phyloP scores from a whole-genome alignment of 1,140 invertebrate genomes.

The Cydia strobilella region DNA sequence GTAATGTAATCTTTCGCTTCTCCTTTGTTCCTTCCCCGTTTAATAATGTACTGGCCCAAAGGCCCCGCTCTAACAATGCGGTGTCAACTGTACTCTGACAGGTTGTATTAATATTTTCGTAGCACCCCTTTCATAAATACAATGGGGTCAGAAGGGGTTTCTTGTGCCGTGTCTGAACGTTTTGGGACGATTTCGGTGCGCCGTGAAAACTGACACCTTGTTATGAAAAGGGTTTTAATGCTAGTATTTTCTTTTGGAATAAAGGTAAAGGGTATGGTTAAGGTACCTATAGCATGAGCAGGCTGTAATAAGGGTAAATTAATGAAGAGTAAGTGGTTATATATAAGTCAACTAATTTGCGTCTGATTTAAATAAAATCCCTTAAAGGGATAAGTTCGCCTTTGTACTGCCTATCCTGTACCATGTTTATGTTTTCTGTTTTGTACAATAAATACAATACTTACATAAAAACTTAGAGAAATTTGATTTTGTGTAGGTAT shows the following conservation, averaged over 20 bases:
- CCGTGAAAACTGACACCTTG: conserved; percentile 9
- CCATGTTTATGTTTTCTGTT: too few species aligned
- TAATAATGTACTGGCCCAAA: neutral
- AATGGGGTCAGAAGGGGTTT: neutral
- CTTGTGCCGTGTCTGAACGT: neutral
- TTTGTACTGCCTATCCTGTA: too few species aligned
- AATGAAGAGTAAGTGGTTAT: too few species aligned
- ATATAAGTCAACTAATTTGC: too few species aligned
- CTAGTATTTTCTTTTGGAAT: neutral
- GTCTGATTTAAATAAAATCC: too few species aligned
- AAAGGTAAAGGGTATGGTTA: neutral
- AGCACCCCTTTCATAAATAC: conserved; percentile 5
- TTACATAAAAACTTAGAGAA: too few species aligned
- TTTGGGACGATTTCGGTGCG: neutral
- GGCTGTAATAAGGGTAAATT: too few species aligned
- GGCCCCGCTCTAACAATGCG: neutral
- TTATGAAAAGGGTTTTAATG: neutral
- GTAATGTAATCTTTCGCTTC: neutral
- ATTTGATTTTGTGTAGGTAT: too few species aligned
- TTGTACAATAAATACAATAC: too few species aligned
- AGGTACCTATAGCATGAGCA: neutral
- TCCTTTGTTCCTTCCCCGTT: neutral
- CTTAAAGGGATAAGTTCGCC: too few species aligned
- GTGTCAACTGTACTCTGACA: conserved; percentile 10
- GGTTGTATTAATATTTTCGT: conserved; percentile 10